Evolutionary conservation across 1,140 invertebrate genomes (phyloP).

Genomic region (Daktulosphaira vitifoliae): DNA sequence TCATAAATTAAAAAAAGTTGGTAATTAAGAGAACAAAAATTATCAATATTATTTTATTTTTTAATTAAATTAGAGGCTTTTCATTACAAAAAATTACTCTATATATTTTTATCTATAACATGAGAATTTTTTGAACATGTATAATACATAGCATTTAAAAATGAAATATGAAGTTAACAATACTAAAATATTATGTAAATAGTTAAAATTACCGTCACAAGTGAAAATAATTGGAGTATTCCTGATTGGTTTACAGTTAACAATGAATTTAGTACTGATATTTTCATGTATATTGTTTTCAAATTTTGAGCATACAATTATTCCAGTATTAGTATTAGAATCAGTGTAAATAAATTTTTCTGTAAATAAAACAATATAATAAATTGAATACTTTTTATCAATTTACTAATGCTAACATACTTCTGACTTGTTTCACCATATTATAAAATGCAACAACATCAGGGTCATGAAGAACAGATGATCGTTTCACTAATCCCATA

Average conservation of each 20-base stretch:
- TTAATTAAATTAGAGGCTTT: too few species aligned
- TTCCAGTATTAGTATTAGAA: constrained; percentile 62
- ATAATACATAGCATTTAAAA: too few species aligned
- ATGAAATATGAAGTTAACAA: too few species aligned
- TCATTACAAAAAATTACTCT: too few species aligned
- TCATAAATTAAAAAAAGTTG: too few species aligned
- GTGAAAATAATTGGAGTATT: constrained; percentile 69
- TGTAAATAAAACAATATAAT: constrained; percentile 42
- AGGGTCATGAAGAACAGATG: constrained; percentile 54
- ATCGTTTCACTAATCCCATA: constrained; percentile 54
- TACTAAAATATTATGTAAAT: too few species aligned
- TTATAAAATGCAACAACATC: constrained; percentile 69
- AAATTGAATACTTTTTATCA: neutral
- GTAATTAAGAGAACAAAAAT: too few species aligned
- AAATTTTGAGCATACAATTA: constrained; percentile 71
- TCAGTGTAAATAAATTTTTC: constrained; percentile 62
- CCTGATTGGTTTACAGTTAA: constrained; percentile 51
- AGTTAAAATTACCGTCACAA: constrained; percentile 61
- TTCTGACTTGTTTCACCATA: constrained; percentile 66
- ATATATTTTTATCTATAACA: too few species aligned
- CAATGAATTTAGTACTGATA: constrained; percentile 76
- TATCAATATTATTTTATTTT: too few species aligned
- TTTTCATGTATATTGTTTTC: constrained; percentile 64
- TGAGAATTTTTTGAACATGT: too few species aligned
- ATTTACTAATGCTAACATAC: constrained; percentile 45